Percentiles rank a stretch among this genome's conserved stretches.
Conservation (phyloP, 2,888 invertebrate genomes). For the Pinctada fucata region DNA sequence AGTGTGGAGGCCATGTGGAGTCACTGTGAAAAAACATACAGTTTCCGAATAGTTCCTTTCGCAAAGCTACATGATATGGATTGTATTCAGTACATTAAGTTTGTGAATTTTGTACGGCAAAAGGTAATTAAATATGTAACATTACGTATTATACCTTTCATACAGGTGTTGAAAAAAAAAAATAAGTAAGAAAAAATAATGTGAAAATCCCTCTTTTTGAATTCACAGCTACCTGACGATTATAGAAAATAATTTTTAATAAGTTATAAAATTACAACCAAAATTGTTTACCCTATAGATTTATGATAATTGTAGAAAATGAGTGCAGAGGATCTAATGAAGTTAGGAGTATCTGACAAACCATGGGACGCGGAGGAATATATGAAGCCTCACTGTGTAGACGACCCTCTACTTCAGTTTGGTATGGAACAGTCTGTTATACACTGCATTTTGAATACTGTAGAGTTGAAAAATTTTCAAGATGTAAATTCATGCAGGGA, state of each 20-base stretch:
- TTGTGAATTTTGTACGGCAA: slow-evolving; percentile 72
- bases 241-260: too few species aligned
- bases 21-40: slow-evolving; percentile 57
- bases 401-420: slow-evolving; percentile 64
- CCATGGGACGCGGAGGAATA: slow-evolving; percentile 63
- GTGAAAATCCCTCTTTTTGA: too few species aligned
- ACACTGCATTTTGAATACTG: too few species aligned
- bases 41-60: slow-evolving; percentile 57
- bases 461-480: too few species aligned
- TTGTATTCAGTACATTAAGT: slow-evolving; percentile 72
- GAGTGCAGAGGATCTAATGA: too few species aligned
- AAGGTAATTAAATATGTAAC: slow-evolving; percentile 51
- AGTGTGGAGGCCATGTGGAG: slow-evolving; percentile 53
- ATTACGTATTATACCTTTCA: neutral
- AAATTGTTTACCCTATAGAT: too few species aligned
- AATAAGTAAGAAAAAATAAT: too few species aligned
- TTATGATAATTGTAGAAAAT: too few species aligned
- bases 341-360: slow-evolving; percentile 15
- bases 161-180: too few species aligned
- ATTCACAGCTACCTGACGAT: too few species aligned
- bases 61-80: slow-evolving; percentile 59
- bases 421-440: slow-evolving; percentile 43
- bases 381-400: slow-evolving; percentile 60
- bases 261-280: too few species aligned
- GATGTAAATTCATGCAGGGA: too few species aligned